Conservation (phyloP, 2,888 invertebrate genomes). For the Himalopsyche kuldschensis region DNA sequence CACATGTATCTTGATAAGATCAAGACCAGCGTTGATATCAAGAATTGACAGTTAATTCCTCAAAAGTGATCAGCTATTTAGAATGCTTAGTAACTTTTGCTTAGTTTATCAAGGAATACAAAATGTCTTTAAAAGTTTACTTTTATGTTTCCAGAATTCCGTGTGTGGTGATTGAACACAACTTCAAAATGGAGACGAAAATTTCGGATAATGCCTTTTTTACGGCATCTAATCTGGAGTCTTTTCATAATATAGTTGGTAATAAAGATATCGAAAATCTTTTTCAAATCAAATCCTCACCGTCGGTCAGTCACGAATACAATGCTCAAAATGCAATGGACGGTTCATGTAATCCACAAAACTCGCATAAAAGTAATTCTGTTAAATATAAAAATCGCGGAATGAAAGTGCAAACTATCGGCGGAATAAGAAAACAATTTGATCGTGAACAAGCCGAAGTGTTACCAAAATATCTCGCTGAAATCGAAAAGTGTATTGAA, state of each 20-base stretch:
- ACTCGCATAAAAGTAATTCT: conserved; percentile 47
- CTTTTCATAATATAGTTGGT: not conserved
- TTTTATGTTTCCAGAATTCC: no score
- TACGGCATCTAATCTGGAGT: not conserved
- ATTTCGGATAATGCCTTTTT: not conserved
- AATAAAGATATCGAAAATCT: conserved; percentile 17
- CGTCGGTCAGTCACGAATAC: not conserved
- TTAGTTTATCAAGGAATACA: no score
- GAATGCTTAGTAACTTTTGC: no score
- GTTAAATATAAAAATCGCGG: conserved; percentile 44
- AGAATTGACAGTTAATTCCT: no score
- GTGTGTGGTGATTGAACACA: no score
- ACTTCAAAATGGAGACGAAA: no score
- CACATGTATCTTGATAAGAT: no score
- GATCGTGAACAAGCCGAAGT: conserved; percentile 49
- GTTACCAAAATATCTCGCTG: conserved; percentile 42
- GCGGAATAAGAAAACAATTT: conserved; percentile 49
- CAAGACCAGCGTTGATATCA: no score
- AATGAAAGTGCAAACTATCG: conserved; percentile 49
- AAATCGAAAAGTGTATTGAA: conserved; percentile 44
- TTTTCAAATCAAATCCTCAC: not conserved
- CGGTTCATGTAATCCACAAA: not conserved
- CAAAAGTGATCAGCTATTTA: no score
- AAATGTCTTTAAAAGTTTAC: no score
- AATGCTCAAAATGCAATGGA: not conserved